Evolutionary conservation across 2,888 invertebrate genomes (phyloP).

Genomic region (Diarsia dahlii): DNA sequence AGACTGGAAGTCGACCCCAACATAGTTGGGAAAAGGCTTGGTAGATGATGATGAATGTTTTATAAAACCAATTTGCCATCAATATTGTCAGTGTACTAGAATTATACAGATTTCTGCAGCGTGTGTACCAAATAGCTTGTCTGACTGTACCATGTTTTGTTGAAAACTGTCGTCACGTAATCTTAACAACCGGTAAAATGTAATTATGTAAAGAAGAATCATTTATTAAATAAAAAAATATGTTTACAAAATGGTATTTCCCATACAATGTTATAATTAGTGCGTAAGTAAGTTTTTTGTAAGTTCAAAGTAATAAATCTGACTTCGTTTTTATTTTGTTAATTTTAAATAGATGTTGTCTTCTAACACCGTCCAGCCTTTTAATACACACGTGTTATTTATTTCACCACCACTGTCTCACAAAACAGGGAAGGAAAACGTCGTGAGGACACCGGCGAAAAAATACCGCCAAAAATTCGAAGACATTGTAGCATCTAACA

Average conservation of each 20-base stretch:
- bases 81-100: too few relatives aligned
- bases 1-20: too few relatives aligned
- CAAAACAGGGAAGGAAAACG: neutral
- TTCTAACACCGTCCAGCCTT: neutral
- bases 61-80: too few relatives aligned
- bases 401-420: neutral
- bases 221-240: neutral
- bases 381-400: neutral
- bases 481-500: neutral
- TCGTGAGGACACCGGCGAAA: neutral
- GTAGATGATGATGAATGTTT: too few relatives aligned
- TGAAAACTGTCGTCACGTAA: constrained; percentile 66
- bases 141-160: constrained; percentile 62
- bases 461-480: neutral
- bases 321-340: neutral
- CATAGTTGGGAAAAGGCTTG: too few relatives aligned
- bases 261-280: neutral
- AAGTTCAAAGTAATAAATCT: neutral
- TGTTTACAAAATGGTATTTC: neutral
- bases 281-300: neutral
- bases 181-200: constrained; percentile 24
- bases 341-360: neutral
- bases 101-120: too few relatives aligned
- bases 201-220: constrained; percentile 2
- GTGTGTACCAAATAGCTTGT: too few relatives aligned